These are phyloP conservation scores for Carlito syrichta DNA, from an alignment of 2,113 vertebrate species.

Conservation along the genomic window DNA sequence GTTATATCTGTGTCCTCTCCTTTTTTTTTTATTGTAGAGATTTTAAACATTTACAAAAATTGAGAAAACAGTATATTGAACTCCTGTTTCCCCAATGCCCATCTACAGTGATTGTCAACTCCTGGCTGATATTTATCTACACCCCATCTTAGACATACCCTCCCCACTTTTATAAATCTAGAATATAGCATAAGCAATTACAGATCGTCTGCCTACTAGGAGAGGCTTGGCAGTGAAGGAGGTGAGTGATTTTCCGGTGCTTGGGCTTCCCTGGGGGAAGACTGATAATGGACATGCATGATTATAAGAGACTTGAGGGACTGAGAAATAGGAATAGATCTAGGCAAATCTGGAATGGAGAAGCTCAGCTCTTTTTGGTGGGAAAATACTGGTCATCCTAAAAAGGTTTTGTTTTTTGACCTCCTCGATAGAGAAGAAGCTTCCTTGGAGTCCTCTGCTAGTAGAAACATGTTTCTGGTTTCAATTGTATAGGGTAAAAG, in stretches of 20 bases:
- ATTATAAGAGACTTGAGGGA: background rate
- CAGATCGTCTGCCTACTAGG: background rate
- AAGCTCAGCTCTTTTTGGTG: background rate
- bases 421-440: background rate
- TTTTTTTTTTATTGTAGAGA: background rate
- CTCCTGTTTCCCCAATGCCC: background rate
- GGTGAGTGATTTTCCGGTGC: background rate
- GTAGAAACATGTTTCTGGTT: background rate
- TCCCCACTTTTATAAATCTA: background rate
- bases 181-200: constrained; percentile 28
- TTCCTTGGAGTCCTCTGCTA: background rate
- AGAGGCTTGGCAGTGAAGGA: constrained; percentile 35
- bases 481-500: background rate
- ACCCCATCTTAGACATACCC: background rate
- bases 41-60: background rate
- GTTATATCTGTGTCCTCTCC: background rate
- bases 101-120: background rate
- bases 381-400: too few relatives aligned
- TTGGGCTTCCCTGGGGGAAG: constrained; percentile 5
- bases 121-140: background rate
- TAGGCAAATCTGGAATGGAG: background rate
- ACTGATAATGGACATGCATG: background rate
- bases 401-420: constrained; percentile 3
- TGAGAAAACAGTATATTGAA: background rate
- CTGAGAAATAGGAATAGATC: background rate